Conservation (phyloP, 2,113 vertebrate species). For the Takifugu flavidus region DNA sequence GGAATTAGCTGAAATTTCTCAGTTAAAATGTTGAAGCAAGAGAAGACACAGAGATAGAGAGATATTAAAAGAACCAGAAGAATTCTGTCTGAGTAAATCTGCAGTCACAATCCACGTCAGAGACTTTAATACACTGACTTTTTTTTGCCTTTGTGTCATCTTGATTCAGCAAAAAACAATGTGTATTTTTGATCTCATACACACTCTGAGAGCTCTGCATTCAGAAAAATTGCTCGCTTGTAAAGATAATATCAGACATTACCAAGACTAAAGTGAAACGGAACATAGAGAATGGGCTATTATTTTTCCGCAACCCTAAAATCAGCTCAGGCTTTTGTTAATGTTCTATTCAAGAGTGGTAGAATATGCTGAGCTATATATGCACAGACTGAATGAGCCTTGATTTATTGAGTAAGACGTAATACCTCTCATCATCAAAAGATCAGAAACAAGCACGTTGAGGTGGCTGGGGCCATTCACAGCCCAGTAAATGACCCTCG, state of each 20-base stretch:
- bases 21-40: background rate
- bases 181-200: background rate
- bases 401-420: too few relatives aligned
- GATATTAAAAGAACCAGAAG: too few relatives aligned
- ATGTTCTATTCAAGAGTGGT: background rate
- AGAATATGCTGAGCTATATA: background rate
- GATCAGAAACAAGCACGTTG: too few relatives aligned
- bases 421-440: background rate
- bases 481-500: background rate
- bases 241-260: slow-evolving; percentile 9
- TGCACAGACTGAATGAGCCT: background rate
- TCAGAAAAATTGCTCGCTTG: slow-evolving; percentile 4
- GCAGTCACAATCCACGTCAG: slow-evolving; percentile 10
- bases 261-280: background rate
- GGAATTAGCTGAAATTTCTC: background rate
- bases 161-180: slow-evolving; percentile 1
- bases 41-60: background rate
- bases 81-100: slow-evolving; percentile 18
- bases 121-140: background rate
- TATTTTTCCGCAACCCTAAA: background rate
- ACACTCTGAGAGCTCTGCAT: background rate
- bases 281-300: background rate
- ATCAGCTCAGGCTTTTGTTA: background rate
- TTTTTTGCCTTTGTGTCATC: slow-evolving; percentile 2
- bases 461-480: background rate